A percentile compares a stretch with the other conserved stretches of the same genome.
Conservation (phyloP, 2,797 vertebrate species). For the Rhincodon typus region DNA sequence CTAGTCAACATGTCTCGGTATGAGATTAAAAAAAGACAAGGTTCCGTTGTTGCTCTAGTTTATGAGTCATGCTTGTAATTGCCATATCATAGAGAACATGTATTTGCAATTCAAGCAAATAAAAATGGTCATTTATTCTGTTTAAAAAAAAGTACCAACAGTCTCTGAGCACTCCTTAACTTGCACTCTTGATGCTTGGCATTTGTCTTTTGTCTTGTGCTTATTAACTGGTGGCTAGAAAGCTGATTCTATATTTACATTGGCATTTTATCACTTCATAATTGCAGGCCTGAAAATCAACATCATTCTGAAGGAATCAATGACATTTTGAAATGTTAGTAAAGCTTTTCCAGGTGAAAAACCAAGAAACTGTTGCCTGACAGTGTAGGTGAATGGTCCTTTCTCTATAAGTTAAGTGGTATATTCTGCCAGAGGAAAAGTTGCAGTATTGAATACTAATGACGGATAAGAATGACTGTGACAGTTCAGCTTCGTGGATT, state of each 20-base stretch:
- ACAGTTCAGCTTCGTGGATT: not conserved
- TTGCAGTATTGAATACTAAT: not conserved
- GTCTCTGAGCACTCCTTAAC: not conserved
- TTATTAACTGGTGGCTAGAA: not conserved
- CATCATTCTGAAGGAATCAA: not conserved
- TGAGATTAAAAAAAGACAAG: not conserved
- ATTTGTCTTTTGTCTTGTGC: not conserved
- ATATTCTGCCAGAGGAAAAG: not conserved
- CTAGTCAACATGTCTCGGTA: slow-evolving; percentile 8
- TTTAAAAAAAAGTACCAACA: not conserved
- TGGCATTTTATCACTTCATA: no score
- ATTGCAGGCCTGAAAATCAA: not conserved
- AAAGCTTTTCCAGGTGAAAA: not conserved
- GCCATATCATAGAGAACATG: not conserved
- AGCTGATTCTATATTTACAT: not conserved
- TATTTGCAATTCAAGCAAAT: not conserved
- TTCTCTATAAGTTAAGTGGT: not conserved
- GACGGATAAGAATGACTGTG: not conserved
- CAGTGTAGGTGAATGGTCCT: not conserved
- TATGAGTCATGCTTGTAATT: slow-evolving; percentile 16
- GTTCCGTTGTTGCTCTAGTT: not conserved
- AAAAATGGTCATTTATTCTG: not conserved
- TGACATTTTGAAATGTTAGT: no score
- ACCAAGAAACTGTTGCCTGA: not conserved
- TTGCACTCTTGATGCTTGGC: not conserved